phyloP scores from a whole-genome alignment of 2,888 invertebrate genomes.

The Oxycera nigricornis region DNA sequence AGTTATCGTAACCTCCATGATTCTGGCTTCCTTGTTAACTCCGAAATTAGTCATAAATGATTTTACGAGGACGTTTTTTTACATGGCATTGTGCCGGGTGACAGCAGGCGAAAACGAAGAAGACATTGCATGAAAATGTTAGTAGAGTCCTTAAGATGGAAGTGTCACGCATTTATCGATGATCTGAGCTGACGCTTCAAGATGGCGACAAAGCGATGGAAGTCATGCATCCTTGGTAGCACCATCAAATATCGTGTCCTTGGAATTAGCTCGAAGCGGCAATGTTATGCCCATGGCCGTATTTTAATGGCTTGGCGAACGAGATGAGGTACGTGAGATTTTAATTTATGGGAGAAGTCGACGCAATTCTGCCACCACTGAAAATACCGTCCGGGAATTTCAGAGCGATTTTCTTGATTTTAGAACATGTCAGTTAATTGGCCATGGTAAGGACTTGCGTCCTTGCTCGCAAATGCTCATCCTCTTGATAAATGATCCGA shows the following conservation, averaged over 20 bases:
- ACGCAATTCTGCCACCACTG: neutral
- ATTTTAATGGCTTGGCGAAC: constrained; percentile 58
- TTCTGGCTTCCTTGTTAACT: constrained; percentile 23
- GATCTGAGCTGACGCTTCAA: neutral
- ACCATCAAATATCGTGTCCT: constrained; percentile 1
- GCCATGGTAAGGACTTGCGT: too few relatives aligned
- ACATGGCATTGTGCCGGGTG: neutral
- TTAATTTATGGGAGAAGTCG: neutral
- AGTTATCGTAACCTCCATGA: constrained; percentile 25
- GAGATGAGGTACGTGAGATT: constrained; percentile 53
- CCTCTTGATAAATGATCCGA: neutral
- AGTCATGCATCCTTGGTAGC: neutral
- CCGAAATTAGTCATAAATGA: constrained; percentile 30
- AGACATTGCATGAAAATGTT: neutral
- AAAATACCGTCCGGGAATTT: neutral
- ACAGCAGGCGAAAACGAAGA: neutral
- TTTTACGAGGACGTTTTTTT: constrained; percentile 9
- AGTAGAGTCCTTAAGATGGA: neutral
- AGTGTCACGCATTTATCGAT: constrained; percentile 14
- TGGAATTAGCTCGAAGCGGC: neutral
- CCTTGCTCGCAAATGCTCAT: neutral
- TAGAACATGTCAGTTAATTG: too few relatives aligned
- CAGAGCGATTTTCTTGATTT: neutral
- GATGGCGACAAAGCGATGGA: neutral
- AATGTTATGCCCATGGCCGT: constrained; percentile 46